Conservation (phyloP, 2,888 invertebrate species). For the Calliopum simillimum region DNA sequence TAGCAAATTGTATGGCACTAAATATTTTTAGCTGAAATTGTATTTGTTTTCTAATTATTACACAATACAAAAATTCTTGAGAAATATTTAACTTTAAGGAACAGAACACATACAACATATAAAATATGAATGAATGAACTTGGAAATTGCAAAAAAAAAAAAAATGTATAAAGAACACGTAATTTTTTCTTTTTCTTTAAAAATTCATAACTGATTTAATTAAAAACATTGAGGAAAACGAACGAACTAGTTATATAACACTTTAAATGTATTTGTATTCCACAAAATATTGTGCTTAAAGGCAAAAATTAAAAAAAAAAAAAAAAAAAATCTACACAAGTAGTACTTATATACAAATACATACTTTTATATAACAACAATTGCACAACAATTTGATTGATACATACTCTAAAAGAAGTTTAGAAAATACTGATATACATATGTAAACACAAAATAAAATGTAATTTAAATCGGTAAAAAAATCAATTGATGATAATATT, state of each 20-base stretch:
- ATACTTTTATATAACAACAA: constrained; percentile 9
- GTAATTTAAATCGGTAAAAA: not conserved
- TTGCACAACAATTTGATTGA: not conserved
- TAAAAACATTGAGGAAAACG: constrained; percentile 30
- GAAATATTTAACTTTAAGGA: not conserved
- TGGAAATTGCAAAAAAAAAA: not conserved
- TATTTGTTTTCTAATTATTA: constrained; percentile 21
- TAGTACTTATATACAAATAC: constrained; percentile 6
- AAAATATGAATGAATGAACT: no score
- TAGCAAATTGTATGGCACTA: not conserved
- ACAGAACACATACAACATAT: no score
- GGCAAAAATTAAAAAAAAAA: no score
- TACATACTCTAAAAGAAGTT: not conserved
- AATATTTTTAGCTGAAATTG: not conserved
- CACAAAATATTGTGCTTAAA: constrained; percentile 12
- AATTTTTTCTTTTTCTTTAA: constrained; percentile 5
- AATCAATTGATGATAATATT: not conserved
- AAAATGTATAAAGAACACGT: not conserved
- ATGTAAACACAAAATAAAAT: not conserved
- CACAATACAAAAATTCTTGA: constrained; percentile 21
- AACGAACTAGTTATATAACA: constrained; percentile 37
- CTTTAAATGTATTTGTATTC: no score
- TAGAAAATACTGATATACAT: not conserved
- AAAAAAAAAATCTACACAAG: constrained; percentile 1
- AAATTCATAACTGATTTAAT: constrained; percentile 8